Conservation (phyloP, 2,888 invertebrate species). For the Drosophila yooni region DNA sequence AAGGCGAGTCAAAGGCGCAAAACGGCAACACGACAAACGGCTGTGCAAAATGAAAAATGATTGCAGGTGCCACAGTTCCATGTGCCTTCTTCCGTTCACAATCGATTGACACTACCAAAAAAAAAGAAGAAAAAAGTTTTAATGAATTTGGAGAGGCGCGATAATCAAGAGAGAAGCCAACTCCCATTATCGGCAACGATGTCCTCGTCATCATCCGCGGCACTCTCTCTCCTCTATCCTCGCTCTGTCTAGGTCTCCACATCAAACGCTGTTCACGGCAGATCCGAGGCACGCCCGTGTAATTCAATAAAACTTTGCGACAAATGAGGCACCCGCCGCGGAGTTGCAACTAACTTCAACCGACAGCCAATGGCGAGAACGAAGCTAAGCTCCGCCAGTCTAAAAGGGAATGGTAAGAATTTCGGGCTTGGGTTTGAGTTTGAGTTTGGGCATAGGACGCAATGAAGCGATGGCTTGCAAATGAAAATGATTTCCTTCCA, state of each 20-base stretch:
- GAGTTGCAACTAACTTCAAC: constrained; percentile 56
- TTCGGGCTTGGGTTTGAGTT: neutral
- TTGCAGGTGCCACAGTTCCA: constrained; percentile 66
- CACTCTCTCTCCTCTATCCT: neutral
- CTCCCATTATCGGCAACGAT: constrained; percentile 47
- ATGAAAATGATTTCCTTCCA: constrained; percentile 80
- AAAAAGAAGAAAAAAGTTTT: constrained; percentile 61
- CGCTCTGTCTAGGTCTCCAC: constrained; percentile 35
- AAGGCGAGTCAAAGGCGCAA: constrained; percentile 77
- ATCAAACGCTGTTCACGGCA: constrained; percentile 59
- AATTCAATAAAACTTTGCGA: constrained; percentile 83
- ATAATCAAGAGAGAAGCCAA: constrained; percentile 66
- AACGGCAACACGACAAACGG: constrained; percentile 65
- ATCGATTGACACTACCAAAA: constrained; percentile 63
- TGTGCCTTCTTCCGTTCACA: constrained; percentile 6
- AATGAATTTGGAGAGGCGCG: constrained; percentile 79
- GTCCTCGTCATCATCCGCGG: constrained; percentile 5
- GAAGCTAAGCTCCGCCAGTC: constrained; percentile 6
- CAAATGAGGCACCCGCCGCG: constrained; percentile 71
- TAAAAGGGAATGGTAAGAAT: neutral
- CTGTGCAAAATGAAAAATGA: constrained; percentile 71
- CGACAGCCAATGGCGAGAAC: constrained; percentile 49
- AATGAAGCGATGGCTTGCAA: constrained; percentile 70
- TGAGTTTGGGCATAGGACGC: constrained; percentile 22
- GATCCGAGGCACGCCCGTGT: constrained; percentile 70